Evolutionary conservation across 2,113 vertebrate species (phyloP).

Genomic region (Choloepus hoffmanni): DNA sequence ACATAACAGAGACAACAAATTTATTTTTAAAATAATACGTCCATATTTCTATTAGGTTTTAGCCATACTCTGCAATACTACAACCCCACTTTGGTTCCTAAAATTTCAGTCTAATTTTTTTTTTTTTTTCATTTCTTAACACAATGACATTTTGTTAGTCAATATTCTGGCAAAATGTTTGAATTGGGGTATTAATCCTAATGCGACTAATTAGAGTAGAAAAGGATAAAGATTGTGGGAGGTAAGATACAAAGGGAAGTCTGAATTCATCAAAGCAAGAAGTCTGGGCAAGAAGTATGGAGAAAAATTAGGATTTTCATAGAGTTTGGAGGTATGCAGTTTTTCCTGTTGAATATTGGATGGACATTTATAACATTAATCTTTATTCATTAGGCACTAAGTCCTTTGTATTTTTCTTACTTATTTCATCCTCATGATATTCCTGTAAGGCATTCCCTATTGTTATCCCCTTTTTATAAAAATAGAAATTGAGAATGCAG

Average conservation of each 20-base stretch:
- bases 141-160: not conserved
- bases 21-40: not conserved
- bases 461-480: not conserved
- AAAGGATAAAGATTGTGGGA: not conserved
- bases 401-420: not conserved
- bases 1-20: not conserved
- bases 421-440: not conserved
- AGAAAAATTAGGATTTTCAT: not conserved
- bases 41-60: not conserved
- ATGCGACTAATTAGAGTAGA: not conserved
- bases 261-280: not conserved
- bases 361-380: not conserved
- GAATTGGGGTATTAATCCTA: not conserved
- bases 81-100: not conserved
- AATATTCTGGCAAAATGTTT: not conserved
- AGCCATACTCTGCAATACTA: not conserved
- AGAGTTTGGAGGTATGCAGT: not conserved
- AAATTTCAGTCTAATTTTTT: not conserved
- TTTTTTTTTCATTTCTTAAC: not conserved
- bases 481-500: not conserved
- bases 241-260: not conserved
- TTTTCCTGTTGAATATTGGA: not conserved
- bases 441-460: not conserved
- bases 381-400: not conserved
- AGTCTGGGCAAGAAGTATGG: not conserved